Evolutionary conservation across 2,797 vertebrate species (phyloP), one percentile per base, ranked within the genome.

Genomic region (Phylloscopus collybita): DNA sequence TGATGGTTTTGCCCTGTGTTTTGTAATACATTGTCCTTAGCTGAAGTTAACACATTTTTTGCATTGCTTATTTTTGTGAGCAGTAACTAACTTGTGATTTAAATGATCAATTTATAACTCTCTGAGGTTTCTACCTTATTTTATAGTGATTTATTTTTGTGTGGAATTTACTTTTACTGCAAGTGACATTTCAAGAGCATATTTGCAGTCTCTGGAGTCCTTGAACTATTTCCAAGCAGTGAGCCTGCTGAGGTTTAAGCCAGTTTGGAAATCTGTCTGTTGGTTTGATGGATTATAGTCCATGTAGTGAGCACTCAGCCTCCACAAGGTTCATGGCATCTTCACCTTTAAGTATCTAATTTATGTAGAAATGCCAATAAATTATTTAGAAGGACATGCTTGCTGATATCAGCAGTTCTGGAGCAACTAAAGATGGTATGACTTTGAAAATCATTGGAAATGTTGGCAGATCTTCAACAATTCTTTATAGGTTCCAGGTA

Each of bases 331-430:
- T 97, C 93, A 79, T 50, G 80, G 71, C 91, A 90, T 95, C 95
- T 90, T 97, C 95, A 90, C 95, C 94, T 93, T 96, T 80, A 88
- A 97, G 91, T 78, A 92, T 90, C 93, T 96, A 92, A 97, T 97
- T 97, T 97, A 96, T 89, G 96, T 95, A 94, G 92, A 97, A 96
- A 95, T 76, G 87, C 83, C 64, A 47, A 80, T 97, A 96, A 94
- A 92, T 97, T 96, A 97, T 97, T 97, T 96, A 96, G 94, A 92
- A 95, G 79, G 65, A 60, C 53, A 26, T 91, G 96, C 86, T 75
- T 96, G 97, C 96, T 95, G 95, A 93, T 76, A 81, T 95, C 95
- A 97, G 97, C 96, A 96, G 19, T 94, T 96, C 66, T 80, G 69
- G 91, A 92, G 82, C 60, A 61, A 75, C 83, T 79, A 10, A 75